Conservation (phyloP, 2,888 invertebrate genomes). For the Pinctada fucata region DNA sequence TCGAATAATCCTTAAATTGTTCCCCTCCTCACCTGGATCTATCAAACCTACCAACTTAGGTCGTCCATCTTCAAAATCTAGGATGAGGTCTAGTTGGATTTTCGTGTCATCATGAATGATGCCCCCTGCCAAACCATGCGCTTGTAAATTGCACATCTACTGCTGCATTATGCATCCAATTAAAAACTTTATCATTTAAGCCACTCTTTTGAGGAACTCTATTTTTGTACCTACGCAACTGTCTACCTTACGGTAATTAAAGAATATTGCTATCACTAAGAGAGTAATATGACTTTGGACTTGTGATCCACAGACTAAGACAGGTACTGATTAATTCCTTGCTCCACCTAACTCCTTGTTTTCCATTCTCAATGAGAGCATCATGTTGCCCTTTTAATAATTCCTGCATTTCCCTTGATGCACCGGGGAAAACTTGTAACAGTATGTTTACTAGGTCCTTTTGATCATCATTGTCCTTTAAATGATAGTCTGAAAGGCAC, state of each 20-base stretch:
- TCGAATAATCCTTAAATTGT: slow-evolving; percentile 23
- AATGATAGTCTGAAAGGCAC: too few relatives aligned
- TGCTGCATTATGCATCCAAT: slow-evolving; percentile 39
- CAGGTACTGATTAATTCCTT: slow-evolving; percentile 27
- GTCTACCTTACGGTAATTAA: slow-evolving; percentile 22
- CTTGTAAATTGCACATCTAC: slow-evolving; percentile 16
- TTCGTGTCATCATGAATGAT: slow-evolving; percentile 39
- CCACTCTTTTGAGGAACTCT: slow-evolving; percentile 36
- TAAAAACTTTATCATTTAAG: slow-evolving; percentile 20
- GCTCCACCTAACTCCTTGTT: slow-evolving; percentile 17
- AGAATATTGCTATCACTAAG: slow-evolving; percentile 34
- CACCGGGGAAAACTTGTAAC: slow-evolving; percentile 31
- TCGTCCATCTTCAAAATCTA: slow-evolving; percentile 20
- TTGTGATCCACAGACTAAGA: slow-evolving; percentile 26
- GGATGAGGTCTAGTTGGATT: slow-evolving; percentile 37
- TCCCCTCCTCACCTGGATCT: slow-evolving; percentile 37
- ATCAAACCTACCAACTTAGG: slow-evolving; percentile 35
- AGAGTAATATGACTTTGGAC: slow-evolving; percentile 27
- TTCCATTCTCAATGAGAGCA: slow-evolving; percentile 20
- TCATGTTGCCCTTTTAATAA: slow-evolving; percentile 32
- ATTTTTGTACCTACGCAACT: slow-evolving; percentile 33
- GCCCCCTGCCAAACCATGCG: slow-evolving; percentile 32
- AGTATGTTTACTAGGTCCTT: slow-evolving; percentile 20
- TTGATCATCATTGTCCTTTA: not conserved
- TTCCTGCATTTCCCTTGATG: slow-evolving; percentile 26